Evolutionary conservation across 2,888 invertebrate species (phyloP).

Genomic region (Microctonus brassicae): DNA sequence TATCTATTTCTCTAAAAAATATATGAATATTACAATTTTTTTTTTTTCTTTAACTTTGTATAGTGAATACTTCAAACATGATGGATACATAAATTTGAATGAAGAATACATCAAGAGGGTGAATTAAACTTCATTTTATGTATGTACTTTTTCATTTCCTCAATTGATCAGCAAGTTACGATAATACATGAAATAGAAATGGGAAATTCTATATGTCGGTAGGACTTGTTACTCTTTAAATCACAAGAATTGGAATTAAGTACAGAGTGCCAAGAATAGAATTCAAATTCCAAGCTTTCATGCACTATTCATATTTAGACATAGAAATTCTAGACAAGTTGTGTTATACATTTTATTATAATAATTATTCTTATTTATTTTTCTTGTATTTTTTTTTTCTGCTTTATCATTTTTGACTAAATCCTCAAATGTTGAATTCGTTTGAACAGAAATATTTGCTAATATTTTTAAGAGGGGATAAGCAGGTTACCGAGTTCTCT

Average conservation of each 20-base stretch:
- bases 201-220: not conserved
- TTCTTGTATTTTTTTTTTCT: no score
- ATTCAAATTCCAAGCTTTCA: slow-evolving; percentile 61
- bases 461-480: slow-evolving; percentile 46
- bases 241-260: slow-evolving; percentile 52
- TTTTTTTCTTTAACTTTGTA: slow-evolving; percentile 21
- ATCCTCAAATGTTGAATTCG: no score
- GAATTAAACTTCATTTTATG: not conserved
- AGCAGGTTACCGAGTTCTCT: slow-evolving; percentile 44
- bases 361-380: not conserved
- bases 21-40: slow-evolving; percentile 41
- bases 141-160: slow-evolving; percentile 2
- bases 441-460: slow-evolving; percentile 14
- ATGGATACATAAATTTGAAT: slow-evolving; percentile 35
- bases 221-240: slow-evolving; percentile 29
- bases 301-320: slow-evolving; percentile 56
- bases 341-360: slow-evolving; percentile 50
- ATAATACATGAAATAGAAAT: no score
- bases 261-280: slow-evolving; percentile 63
- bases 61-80: slow-evolving; percentile 42
- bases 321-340: slow-evolving; percentile 48
- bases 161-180: slow-evolving; percentile 3
- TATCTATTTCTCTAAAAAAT: slow-evolving; percentile 40
- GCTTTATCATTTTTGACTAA: no score
- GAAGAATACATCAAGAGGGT: slow-evolving; percentile 2